Evolutionary conservation across 2,888 invertebrate species (phyloP), one percentile per base, ranked within the genome.

Genomic region (Polyploca ridens): DNA sequence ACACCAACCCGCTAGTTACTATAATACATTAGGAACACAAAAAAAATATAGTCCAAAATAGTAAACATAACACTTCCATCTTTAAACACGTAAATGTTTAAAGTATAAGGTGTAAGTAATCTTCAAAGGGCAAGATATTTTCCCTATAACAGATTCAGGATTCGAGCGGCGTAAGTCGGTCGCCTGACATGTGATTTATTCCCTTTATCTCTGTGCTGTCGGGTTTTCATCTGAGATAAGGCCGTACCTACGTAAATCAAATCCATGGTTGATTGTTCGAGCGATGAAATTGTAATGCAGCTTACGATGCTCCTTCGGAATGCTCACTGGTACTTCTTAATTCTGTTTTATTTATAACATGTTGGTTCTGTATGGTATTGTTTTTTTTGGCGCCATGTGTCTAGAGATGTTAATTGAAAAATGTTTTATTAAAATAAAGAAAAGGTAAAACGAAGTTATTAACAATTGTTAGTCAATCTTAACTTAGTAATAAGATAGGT

Each of bases 141-240:
- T 74, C 68, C 72, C 68, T 69, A 27, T 27, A 65, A 61, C 61
- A 73, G 69, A 74, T 74, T 75, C 72, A 68, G 72, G 69, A 68
- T 67, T 81, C 83, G 79, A 83, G 81, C 85, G 82, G 81, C 86
- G 89, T 88, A 90, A 88, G 90, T 84, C 87, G 83, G 84, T 86
- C 82, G 85, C 75, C 83, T 88, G 90, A 90, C 89, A 86, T 83
- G 87, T 89, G 90, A 91, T 91, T 91, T 90, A 91, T 92, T 88
- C 87, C 86, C 87, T 89, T 91, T 89, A 90, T 91, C 90, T 90
- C 77, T 76, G 84, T 84, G 78, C 78, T 83, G 83, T 79, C 80
- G 83, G 85, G 86, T 88, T 90, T 90, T 86, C 83, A 88, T 87
- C 86, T 83, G 71, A 82, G 85, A 90, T 89, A 90, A 88, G 83